phyloP scores from a whole-genome alignment of 2,888 invertebrate species.

The Pseudococcus jackbeardsleyi region DNA sequence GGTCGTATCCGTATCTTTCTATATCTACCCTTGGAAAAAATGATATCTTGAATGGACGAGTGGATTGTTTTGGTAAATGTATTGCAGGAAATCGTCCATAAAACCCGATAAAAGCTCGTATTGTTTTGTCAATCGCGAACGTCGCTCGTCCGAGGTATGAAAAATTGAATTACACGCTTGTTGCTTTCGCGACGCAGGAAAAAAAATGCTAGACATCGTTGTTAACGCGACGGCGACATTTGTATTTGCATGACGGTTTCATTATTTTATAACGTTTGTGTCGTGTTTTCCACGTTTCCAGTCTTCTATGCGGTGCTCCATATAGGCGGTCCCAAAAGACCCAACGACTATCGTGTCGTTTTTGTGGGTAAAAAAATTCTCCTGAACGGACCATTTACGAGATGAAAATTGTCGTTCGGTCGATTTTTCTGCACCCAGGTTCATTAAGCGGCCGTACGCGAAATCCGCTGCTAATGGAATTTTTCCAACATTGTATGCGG shows the following conservation, averaged over 20 bases:
- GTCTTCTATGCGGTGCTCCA: background rate
- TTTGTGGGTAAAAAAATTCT: background rate
- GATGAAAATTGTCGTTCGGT: conserved; percentile 21
- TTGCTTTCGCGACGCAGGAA: background rate
- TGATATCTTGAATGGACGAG: background rate
- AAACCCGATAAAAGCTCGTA: background rate
- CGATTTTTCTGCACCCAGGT: conserved; percentile 1
- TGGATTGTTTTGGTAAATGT: background rate
- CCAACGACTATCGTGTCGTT: background rate
- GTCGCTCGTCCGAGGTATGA: background rate
- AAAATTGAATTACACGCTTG: conserved; percentile 36
- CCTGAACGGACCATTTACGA: background rate
- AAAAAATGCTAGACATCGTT: background rate
- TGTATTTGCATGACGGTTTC: conserved; percentile 45
- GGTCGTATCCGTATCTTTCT: background rate
- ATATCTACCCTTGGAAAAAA: background rate
- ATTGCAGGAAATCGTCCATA: conserved; percentile 1
- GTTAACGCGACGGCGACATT: background rate
- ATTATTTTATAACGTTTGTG: conserved; percentile 33
- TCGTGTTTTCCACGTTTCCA: conserved; percentile 8
- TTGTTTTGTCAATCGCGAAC: background rate
- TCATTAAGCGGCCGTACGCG: background rate
- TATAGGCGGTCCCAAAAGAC: background rate
- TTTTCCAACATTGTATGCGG: background rate
- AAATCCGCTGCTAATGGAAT: background rate